Conservation (phyloP, 2,888 invertebrate species). For the Helleia helle region DNA sequence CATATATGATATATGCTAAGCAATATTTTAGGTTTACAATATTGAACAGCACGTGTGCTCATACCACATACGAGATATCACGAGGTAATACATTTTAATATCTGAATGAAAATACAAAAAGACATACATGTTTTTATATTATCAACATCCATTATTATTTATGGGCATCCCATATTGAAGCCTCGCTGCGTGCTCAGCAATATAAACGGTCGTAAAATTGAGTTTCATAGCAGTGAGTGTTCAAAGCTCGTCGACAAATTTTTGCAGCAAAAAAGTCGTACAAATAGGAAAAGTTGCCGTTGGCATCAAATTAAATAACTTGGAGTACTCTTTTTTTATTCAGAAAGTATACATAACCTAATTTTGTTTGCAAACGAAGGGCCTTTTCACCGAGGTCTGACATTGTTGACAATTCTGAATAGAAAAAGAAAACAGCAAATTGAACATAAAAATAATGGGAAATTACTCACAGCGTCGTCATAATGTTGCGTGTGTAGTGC, state of each 20-base stretch:
- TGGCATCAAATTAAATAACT: slow-evolving; percentile 5
- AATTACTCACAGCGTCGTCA: slow-evolving; percentile 75
- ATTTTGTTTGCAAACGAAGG: not conserved
- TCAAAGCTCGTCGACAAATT: not conserved
- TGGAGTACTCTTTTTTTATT: not conserved
- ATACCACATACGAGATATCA: too few relatives aligned
- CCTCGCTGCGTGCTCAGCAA: not conserved
- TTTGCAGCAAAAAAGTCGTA: slow-evolving; percentile 1
- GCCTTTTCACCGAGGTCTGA: not conserved
- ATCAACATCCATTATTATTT: not conserved
- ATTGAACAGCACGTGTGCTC: too few relatives aligned
- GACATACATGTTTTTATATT: too few relatives aligned
- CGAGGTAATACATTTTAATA: too few relatives aligned
- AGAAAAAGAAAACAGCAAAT: not conserved
- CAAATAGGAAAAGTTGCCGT: not conserved
- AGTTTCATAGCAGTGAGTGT: not conserved
- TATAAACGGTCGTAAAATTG: slow-evolving; percentile 1
- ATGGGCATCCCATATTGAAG: not conserved
- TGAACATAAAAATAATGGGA: not conserved
- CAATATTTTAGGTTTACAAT: too few relatives aligned
- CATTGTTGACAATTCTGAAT: not conserved
- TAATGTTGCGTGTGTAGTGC: slow-evolving; percentile 76
- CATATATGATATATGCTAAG: too few relatives aligned
- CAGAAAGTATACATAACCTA: slow-evolving; percentile 7
- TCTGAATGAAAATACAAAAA: too few relatives aligned